Percentiles rank a stretch among this genome's conserved stretches.
These are phyloP conservation scores for Delphinapterus leucas DNA, from an alignment of 2,113 vertebrate genomes.

Conservation along the genomic window DNA sequence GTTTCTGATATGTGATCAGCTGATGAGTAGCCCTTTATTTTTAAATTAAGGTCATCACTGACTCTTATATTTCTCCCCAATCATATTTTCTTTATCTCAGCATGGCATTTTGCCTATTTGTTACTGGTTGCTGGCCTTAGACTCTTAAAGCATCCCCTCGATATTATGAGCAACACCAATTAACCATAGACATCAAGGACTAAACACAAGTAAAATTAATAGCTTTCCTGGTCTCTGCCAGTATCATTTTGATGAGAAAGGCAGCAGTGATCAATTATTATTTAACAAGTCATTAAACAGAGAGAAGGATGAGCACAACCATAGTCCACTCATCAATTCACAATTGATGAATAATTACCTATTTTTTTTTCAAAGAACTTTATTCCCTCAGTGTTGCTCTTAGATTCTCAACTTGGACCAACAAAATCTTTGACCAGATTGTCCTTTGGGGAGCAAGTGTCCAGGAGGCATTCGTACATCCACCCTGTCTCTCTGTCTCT, in stretches of 20 bases:
- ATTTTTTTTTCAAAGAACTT: background rate
- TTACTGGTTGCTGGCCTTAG: background rate
- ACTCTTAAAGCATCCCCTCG: background rate
- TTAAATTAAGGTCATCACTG: background rate
- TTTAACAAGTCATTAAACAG: background rate
- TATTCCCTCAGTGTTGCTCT: background rate
- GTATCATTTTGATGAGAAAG: background rate
- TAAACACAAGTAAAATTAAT: background rate
- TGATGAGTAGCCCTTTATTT: background rate
- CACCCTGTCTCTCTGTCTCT: background rate
- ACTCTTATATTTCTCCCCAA: background rate
- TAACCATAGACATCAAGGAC: background rate
- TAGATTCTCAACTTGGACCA: background rate
- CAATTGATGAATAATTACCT: background rate
- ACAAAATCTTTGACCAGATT: background rate
- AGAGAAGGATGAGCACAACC: background rate
- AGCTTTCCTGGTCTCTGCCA: background rate
- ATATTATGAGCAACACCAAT: background rate
- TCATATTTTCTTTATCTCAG: background rate
- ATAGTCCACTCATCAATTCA: background rate
- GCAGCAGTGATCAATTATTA: background rate
- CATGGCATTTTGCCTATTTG: background rate
- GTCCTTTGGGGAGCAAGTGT: too few species aligned
- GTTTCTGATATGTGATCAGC: background rate
- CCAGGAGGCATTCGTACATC: background rate